phyloP scores from a whole-genome alignment of 2,113 vertebrate species.

The Paramisgurnus dabryanus region DNA sequence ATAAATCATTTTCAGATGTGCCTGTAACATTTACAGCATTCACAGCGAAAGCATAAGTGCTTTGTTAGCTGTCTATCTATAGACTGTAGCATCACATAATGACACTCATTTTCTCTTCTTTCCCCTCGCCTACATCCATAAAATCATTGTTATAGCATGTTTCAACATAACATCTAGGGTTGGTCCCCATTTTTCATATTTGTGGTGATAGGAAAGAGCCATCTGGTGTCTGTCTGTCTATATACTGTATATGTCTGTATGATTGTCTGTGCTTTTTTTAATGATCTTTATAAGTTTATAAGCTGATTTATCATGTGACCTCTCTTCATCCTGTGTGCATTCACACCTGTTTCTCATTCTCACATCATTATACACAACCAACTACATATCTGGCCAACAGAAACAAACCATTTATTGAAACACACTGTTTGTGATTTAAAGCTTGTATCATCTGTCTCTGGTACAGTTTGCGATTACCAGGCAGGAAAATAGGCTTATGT shows the following conservation, averaged over 20 bases:
- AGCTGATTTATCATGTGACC: conserved; percentile 3
- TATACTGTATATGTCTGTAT: too few species aligned
- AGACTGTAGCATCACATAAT: too few species aligned
- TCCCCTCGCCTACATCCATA: neutral
- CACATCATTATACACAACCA: conserved; percentile 27
- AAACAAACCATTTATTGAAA: conserved; percentile 28
- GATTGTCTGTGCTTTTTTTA: too few species aligned
- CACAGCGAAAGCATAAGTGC: neutral
- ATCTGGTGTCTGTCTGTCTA: too few species aligned
- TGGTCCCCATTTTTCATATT: too few species aligned
- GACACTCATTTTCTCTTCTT: neutral
- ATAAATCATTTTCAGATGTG: neutral
- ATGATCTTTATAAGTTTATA: too few species aligned
- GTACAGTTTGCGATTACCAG: neutral
- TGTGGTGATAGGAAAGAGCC: too few species aligned
- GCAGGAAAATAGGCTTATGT: conserved; percentile 25
- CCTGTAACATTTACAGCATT: neutral
- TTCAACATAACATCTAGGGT: too few species aligned
- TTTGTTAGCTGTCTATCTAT: neutral
- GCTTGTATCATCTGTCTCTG: neutral
- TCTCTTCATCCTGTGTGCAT: neutral
- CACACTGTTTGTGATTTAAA: conserved; percentile 33
- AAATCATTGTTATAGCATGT: neutral
- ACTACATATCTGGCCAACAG: conserved; percentile 22
- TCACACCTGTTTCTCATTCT: conserved; percentile 33